phyloP scores from a whole-genome alignment of 2,113 vertebrate genomes.

The Chrysochloris asiatica region DNA sequence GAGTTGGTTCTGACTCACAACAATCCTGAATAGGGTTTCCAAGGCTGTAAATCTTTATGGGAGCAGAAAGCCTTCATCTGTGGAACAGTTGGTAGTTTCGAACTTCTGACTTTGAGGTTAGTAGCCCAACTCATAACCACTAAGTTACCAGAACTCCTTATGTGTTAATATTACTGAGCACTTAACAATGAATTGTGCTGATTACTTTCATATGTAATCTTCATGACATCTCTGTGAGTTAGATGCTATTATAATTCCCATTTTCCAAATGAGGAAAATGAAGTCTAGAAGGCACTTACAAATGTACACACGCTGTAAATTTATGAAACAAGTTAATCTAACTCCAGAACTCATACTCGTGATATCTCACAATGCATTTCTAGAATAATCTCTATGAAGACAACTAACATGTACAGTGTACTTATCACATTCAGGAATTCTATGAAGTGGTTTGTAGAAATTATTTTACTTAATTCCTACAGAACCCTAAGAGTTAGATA shows the following conservation, averaged over 20 bases:
- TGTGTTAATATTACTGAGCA: not conserved
- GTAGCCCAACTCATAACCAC: too few species aligned
- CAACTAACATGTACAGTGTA: too few species aligned
- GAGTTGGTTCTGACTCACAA: too few species aligned
- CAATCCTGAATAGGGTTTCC: too few species aligned
- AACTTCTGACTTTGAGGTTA: too few species aligned
- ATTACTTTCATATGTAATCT: not conserved
- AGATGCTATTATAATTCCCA: not conserved
- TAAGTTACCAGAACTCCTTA: too few species aligned
- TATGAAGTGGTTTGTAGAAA: not conserved
- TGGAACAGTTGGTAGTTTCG: too few species aligned
- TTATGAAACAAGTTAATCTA: not conserved
- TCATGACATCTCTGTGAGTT: not conserved
- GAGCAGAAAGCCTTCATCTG: too few species aligned
- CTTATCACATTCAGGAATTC: not conserved
- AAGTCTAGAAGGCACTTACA: not conserved
- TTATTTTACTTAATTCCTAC: not conserved
- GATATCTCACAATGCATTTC: not conserved
- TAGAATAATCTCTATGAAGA: conserved; percentile 19
- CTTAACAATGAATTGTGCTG: not conserved
- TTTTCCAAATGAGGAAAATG: not conserved
- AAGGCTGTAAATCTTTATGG: too few species aligned
- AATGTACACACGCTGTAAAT: not conserved
- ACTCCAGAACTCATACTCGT: not conserved
- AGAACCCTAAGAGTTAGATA: not conserved